Conservation (phyloP, 2,888 invertebrate genomes). For the Hypomecis punctinalis region DNA sequence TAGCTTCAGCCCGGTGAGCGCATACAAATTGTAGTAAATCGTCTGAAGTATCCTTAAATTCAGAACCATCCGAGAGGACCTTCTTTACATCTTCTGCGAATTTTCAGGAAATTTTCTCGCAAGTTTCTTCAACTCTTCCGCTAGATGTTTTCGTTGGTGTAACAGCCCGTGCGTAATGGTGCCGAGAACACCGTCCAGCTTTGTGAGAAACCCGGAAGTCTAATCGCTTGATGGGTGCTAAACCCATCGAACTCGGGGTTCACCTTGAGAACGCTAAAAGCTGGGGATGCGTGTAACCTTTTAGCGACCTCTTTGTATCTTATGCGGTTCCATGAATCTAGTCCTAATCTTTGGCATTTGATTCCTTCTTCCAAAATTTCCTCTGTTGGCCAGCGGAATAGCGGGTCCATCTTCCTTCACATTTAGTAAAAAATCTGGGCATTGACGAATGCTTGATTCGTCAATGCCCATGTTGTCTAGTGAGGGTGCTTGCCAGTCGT, state of each 20-base stretch:
- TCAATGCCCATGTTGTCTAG: too few species aligned
- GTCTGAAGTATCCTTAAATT: background rate
- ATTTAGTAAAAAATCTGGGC: background rate
- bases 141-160: background rate
- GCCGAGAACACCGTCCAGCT: background rate
- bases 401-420: constrained; percentile 1
- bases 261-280: constrained; percentile 1
- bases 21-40: constrained; percentile 4
- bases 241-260: background rate
- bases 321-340: constrained; percentile 1
- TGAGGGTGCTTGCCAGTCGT: background rate
- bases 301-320: constrained; percentile 2
- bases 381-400: background rate
- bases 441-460: too few species aligned
- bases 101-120: background rate
- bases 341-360: constrained; percentile 1
- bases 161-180: background rate
- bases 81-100: background rate
- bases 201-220: background rate
- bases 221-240: too few species aligned
- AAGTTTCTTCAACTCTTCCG: background rate
- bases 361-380: background rate
- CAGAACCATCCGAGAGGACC: background rate
- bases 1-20: background rate
- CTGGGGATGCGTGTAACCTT: background rate